Evolutionary conservation across 2,113 vertebrate genomes (phyloP).

Genomic region (Meriones unguiculatus): DNA sequence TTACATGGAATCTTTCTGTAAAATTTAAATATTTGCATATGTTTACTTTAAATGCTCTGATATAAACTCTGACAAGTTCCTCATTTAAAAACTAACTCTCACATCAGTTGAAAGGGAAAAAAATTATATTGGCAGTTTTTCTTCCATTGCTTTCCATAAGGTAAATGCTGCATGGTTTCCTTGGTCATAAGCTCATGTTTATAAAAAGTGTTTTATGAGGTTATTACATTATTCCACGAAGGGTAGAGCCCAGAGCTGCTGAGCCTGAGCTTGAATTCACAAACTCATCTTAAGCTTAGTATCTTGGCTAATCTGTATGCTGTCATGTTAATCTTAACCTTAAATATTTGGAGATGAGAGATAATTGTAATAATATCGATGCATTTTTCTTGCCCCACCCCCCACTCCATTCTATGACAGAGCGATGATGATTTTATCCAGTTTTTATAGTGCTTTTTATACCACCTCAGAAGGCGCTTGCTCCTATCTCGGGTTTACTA

Average conservation of each 20-base stretch:
- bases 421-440: conserved; percentile 63
- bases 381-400: neutral
- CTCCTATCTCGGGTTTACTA: conserved; percentile 87
- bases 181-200: conserved; percentile 66
- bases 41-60: conserved; percentile 62
- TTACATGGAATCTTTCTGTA: neutral
- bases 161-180: conserved; percentile 71
- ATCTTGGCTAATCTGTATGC: neutral
- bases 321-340: conserved; percentile 37
- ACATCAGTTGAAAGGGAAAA: neutral
- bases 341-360: conserved; percentile 50
- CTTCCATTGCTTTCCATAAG: conserved; percentile 37
- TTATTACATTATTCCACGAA: conserved; percentile 69
- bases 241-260: conserved; percentile 60
- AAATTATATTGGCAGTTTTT: neutral
- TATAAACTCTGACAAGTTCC: conserved; percentile 63
- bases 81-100: conserved; percentile 61
- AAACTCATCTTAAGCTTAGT: conserved; percentile 50
- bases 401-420: neutral
- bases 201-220: conserved; percentile 63
- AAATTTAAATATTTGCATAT: conserved; percentile 66
- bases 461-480: conserved; percentile 80
- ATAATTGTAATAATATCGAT: conserved; percentile 67
- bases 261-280: conserved; percentile 55
- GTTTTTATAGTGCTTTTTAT: conserved; percentile 72